Evolutionary conservation across 2,888 invertebrate species (phyloP).

Genomic region (Rhingia rostrata): DNA sequence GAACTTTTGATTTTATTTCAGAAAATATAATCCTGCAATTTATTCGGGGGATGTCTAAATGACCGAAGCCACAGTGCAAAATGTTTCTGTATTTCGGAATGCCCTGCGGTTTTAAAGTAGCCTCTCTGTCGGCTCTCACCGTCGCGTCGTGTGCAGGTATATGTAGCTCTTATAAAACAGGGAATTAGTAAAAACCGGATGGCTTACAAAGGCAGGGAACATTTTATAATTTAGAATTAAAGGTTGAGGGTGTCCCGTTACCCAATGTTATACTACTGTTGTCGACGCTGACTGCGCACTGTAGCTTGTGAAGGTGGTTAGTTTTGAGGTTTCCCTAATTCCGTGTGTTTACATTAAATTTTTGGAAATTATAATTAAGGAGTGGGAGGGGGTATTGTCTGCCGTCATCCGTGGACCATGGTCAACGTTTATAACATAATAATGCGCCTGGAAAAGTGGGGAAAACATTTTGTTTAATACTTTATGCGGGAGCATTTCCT

Average conservation of each 20-base stretch:
- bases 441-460: conserved; percentile 40
- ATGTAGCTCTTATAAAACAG: background rate
- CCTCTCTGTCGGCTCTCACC: conserved; percentile 6
- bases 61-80: conserved; percentile 72
- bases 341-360: conserved; percentile 68
- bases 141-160: background rate
- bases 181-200: conserved; percentile 50
- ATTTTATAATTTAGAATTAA: conserved; percentile 73
- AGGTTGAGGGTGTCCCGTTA: conserved; percentile 42
- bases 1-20: conserved; percentile 70
- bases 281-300: background rate
- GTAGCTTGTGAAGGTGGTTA: conserved; percentile 33
- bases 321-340: conserved; percentile 61
- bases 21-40: conserved; percentile 67
- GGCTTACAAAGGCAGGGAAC: conserved; percentile 52
- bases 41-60: conserved; percentile 66
- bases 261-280: too few relatives aligned
- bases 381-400: background rate
- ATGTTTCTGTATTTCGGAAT: conserved; percentile 66
- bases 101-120: conserved; percentile 57
- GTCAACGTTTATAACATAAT: conserved; percentile 62
- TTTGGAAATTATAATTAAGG: conserved; percentile 49
- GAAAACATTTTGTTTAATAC: conserved; percentile 34
- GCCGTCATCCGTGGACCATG: conserved; percentile 20
- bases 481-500: conserved; percentile 52